Evolutionary conservation across 53 echinoderm and acorn worm genomes (phyloP), one percentile per base, ranked within the genome.

Genomic region (Temnopleurus reevesii): DNA sequence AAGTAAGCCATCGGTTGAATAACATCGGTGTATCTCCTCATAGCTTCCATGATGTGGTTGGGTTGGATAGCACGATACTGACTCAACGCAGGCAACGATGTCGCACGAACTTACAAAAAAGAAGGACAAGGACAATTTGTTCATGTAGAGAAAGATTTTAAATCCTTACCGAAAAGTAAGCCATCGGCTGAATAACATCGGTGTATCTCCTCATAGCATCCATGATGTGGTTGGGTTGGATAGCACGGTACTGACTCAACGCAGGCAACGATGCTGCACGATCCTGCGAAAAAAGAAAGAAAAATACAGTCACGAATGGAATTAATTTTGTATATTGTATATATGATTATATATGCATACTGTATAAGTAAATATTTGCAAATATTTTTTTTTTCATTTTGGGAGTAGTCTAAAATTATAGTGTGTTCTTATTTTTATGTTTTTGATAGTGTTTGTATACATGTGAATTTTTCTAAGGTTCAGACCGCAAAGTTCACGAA

Each of bases 21-120:
- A 49, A 89, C 91, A 54, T 96, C 93, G 29, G 93, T 93, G 31
- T 89, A 91, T 79, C 99, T 79, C 55, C 99, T 93, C 81, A 92
- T 92, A 8, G 96, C 96, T 88, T 99, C 99, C 57, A 93, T 92
- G 90, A 99, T 91, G 59, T 99, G 99, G 23, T 77, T 86, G 10
- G 99, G 99, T 54, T 94, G 94, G 28, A 99, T 94, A 45, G 96
- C 93, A 38, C 86, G 83, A 71, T 96, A 95, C 90, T 96, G 96
- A 24, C 91, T 81, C 46, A 96, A 43, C 23, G 93, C 93, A 34
- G 90, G 77, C 31, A 96, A 64, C 0, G 96, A 92, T 23, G 93
- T 90, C 6, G 92, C 15, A 43, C 71, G 71, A 41, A 38, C 71
- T 41, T 66, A 41, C 41, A 1, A 30, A 4, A 61, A 13, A 61